Evolutionary conservation across 2,797 vertebrate species (phyloP).

Genomic region (Thamnophis elegans): DNA sequence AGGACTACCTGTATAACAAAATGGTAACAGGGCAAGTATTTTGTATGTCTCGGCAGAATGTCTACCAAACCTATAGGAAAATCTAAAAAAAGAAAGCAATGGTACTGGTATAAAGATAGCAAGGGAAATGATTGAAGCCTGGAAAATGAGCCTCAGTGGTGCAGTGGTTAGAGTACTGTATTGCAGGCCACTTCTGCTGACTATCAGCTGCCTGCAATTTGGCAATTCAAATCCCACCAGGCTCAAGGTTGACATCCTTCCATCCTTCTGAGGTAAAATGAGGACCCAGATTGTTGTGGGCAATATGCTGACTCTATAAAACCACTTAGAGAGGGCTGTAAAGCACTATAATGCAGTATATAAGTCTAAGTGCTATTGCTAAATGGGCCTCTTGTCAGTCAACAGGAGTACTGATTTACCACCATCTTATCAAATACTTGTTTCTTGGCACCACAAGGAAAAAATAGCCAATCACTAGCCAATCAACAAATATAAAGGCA

Average conservation of each 20-base stretch:
- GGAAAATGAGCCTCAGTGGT: no score
- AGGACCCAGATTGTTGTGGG: no score
- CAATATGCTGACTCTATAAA: no score
- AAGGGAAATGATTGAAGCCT: neutral
- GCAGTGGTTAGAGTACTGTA: no score
- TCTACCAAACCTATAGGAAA: neutral
- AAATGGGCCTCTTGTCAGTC: neutral
- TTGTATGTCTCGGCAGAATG: neutral
- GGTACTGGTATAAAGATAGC: neutral
- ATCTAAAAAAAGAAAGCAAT: neutral
- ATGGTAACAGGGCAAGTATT: neutral
- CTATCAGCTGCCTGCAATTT: no score
- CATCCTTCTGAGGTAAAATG: no score
- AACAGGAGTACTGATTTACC: neutral
- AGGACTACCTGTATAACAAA: neutral
- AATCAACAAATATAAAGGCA: neutral
- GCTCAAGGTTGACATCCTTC: no score
- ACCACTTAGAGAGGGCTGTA: no score
- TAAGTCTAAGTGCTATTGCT: no score
- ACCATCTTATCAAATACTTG: neutral
- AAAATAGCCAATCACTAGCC: neutral
- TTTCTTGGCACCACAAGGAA: neutral
- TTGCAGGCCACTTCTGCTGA: no score
- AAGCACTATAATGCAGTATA: no score
- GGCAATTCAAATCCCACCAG: no score